Conservation (phyloP, 2,113 vertebrate genomes). For the Antigone vipio region DNA sequence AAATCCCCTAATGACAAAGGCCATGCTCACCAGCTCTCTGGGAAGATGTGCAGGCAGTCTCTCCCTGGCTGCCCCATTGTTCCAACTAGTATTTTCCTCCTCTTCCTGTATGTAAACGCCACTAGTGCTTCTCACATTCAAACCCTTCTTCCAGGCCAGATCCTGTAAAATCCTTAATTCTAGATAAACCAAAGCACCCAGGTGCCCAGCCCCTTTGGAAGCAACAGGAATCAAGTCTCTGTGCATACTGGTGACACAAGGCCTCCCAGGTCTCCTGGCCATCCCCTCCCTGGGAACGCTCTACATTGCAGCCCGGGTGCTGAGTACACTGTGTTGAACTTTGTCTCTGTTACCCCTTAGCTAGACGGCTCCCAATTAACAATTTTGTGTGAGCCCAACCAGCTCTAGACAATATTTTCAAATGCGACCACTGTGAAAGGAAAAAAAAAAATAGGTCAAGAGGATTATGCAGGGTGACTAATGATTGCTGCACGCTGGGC, state of each 20-base stretch:
- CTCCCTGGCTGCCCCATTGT: background rate
- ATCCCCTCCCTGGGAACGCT: background rate
- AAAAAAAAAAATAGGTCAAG: conserved; percentile 41
- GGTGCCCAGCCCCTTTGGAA: background rate
- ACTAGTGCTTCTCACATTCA: background rate
- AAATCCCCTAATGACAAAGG: background rate
- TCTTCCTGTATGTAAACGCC: background rate
- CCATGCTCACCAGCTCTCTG: background rate
- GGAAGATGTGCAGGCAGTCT: background rate
- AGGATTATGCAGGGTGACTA: conserved; percentile 47
- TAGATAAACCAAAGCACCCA: background rate
- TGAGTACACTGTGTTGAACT: background rate
- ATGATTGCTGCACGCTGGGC: conserved; percentile 39
- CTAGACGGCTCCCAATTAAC: conserved; percentile 39
- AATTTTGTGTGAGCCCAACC: background rate
- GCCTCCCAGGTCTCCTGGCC: background rate
- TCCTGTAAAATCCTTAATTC: background rate
- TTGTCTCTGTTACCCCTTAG: background rate
- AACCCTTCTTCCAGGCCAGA: background rate
- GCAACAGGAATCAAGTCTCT: background rate
- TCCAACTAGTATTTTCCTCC: background rate
- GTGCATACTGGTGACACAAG: background rate
- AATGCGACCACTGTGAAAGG: conserved; percentile 29
- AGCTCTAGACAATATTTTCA: conserved; percentile 21
- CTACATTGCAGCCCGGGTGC: background rate